Evolutionary conservation across 2,113 vertebrate genomes (phyloP).

Genomic region (Dasypus novemcinctus): DNA sequence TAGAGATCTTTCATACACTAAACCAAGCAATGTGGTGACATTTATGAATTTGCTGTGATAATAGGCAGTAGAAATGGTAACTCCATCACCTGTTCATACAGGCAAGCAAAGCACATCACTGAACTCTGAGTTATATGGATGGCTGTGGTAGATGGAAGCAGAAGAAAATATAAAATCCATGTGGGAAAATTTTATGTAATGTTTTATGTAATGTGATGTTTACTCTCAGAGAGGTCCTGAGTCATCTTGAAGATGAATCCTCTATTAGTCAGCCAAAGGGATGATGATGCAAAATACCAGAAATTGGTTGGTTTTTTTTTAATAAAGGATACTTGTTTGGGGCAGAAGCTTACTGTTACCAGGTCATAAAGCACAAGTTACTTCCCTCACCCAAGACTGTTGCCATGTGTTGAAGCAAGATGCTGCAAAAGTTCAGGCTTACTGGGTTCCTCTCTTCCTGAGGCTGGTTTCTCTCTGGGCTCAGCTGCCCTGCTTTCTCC

Average conservation of each 20-base stretch:
- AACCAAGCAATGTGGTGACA: neutral
- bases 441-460: too few relatives aligned
- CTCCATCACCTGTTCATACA: neutral
- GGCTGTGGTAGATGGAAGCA: neutral
- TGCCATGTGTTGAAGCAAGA: too few relatives aligned
- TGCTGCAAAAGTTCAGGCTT: too few relatives aligned
- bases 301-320: too few relatives aligned
- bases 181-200: neutral
- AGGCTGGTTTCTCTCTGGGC: too few relatives aligned
- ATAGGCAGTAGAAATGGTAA: neutral
- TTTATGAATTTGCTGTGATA: neutral
- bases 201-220: neutral
- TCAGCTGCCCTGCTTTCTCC: too few relatives aligned
- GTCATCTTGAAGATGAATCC: neutral
- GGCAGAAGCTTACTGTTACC: too few relatives aligned
- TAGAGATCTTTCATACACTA: neutral
- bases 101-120: neutral
- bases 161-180: neutral
- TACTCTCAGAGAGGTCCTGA: neutral
- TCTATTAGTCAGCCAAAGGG: too few relatives aligned
- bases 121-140: neutral
- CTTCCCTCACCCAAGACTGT: too few relatives aligned
- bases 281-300: too few relatives aligned
- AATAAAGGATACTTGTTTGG: too few relatives aligned
- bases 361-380: too few relatives aligned